Base-by-base conservation (phyloP, 2,888 invertebrate genomes). In the Acanthosoma haemorrhoidale region DNA sequence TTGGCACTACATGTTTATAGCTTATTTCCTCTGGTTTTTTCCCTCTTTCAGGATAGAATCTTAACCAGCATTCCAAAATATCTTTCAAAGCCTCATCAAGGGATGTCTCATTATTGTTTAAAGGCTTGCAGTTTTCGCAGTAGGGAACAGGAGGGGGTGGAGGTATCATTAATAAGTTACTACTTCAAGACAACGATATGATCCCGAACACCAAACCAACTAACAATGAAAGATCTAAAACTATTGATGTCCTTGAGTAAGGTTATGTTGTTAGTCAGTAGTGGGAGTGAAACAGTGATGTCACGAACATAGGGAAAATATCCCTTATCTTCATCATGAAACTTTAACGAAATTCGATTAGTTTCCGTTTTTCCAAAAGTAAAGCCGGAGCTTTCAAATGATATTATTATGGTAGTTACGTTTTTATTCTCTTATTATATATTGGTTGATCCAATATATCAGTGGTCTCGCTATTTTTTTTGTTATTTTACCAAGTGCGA, bases 11-110 rank as follows among this genome's bases (percentile, higher is more conserved):
- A 39, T 64, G 64, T 9, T 36, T 39, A 39, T 41, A 64, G 18
- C 64, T 36, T 16, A 64, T 21, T 41, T 64, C 18, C 13, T 57
- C 57, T 13, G 64, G 39, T 64, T 41, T 64, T 25, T 41, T 39
- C 4, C 34, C 61, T 36, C 61, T 36, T 39, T 25, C 31, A 11
- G 39, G 29, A 39, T 29, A 21, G 15, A 29, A 41, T 29, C 29
- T 13, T 4, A 21, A 21, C 38, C 64, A 64, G n/a, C 64, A 38
- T 25, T 64, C 29, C 39, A 64, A 39, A 31, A 64, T 41, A 64
- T 64, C 64, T 41, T 29, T 39, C 6, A 64, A 25, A 11, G 64
- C 39, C 9, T 41, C 64, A 15, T 64, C 64, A n/a, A 32, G 16
- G 13, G 59, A 32, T 21, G 38, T 16, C 15, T 39, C 36, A 18